phyloP scores from a whole-genome alignment of 2,888 invertebrate species.

The Globia sparganii region DNA sequence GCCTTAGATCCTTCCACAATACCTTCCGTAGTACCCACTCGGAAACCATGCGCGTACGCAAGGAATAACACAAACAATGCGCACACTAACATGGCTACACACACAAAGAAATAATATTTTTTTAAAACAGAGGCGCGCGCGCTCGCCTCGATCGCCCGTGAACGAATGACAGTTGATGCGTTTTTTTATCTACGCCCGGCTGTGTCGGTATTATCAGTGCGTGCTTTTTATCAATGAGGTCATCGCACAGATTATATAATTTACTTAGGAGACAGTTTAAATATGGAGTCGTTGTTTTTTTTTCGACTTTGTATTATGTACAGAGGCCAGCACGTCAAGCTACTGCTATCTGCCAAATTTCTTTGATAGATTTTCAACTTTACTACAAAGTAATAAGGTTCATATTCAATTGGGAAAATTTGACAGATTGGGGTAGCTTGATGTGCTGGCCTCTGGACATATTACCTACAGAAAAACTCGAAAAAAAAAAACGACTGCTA shows the following conservation, averaged over 20 bases:
- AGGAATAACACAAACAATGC: slow-evolving; percentile 61
- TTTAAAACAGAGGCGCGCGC: slow-evolving; percentile 19
- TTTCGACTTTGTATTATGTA: background rate
- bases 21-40: slow-evolving; percentile 81
- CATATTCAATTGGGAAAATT: too few relatives aligned
- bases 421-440: too few relatives aligned
- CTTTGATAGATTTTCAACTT: too few relatives aligned
- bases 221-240: slow-evolving; percentile 52
- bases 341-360: too few relatives aligned
- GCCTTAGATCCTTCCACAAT: slow-evolving; percentile 74
- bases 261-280: slow-evolving; percentile 21
- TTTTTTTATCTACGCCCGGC: slow-evolving; percentile 25
- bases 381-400: too few relatives aligned
- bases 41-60: slow-evolving; percentile 67
- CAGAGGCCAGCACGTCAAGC: too few relatives aligned
- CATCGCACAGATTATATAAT: slow-evolving; percentile 50
- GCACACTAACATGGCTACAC: slow-evolving; percentile 63
- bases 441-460: too few relatives aligned
- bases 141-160: slow-evolving; percentile 1
- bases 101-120: slow-evolving; percentile 5
- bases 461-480: too few relatives aligned
- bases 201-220: slow-evolving; percentile 36
- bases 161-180: slow-evolving; percentile 46
- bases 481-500: too few relatives aligned
- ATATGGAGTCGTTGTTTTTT: slow-evolving; percentile 1